phyloP scores from a whole-genome alignment of 2,797 vertebrate genomes.

The Arrhamphus sclerolepis region DNA sequence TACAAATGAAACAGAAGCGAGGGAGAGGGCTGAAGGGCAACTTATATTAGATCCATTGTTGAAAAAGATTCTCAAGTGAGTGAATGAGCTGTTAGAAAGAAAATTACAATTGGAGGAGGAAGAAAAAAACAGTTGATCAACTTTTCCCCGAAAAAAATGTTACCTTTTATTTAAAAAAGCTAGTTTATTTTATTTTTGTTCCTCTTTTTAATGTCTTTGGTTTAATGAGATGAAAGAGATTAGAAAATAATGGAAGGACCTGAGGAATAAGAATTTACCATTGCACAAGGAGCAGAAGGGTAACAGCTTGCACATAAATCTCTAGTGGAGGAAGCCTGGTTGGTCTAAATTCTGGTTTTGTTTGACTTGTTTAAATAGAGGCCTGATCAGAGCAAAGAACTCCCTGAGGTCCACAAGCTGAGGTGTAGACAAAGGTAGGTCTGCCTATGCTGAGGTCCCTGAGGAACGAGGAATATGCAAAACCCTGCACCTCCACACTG shows the following conservation, averaged over 20 bases:
- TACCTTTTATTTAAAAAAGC: background rate
- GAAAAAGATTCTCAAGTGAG: constrained; percentile 47
- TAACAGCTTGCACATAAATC: constrained; percentile 90
- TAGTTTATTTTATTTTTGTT: background rate
- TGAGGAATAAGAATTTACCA: constrained; percentile 43
- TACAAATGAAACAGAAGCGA: constrained; percentile 71
- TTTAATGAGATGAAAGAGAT: constrained; percentile 7
- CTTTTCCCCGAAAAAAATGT: constrained; percentile 18
- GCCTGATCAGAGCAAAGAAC: constrained; percentile 89
- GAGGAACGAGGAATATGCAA: constrained; percentile 77
- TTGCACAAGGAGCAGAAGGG: constrained; percentile 71
- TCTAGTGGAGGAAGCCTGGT: constrained; percentile 81
- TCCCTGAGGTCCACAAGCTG: constrained; percentile 81
- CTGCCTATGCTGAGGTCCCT: constrained; percentile 78
- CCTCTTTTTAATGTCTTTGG: background rate
- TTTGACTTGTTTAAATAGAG: constrained; percentile 90
- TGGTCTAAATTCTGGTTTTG: constrained; percentile 87
- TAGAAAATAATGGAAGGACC: constrained; percentile 31
- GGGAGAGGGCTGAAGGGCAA: constrained; percentile 44
- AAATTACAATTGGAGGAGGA: constrained; percentile 54
- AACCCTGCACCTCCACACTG: constrained; percentile 76
- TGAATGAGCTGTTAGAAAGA: constrained; percentile 63
- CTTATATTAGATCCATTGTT: constrained; percentile 72
- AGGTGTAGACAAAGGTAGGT: constrained; percentile 74
- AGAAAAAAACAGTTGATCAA: constrained; percentile 5